Conservation (phyloP, 2,888 invertebrate species). For the Petrophora chlorosata region DNA sequence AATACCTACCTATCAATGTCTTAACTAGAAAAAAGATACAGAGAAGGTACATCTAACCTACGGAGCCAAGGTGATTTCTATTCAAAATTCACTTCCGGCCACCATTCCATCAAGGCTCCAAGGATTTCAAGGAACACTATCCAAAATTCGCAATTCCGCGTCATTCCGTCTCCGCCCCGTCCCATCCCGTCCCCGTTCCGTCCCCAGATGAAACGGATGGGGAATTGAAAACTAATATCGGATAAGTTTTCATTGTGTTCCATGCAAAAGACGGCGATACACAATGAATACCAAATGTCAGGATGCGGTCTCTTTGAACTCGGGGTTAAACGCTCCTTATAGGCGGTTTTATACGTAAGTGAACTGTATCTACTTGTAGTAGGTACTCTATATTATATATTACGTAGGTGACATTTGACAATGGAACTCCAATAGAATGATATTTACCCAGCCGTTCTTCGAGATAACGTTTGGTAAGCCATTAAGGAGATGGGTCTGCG, state of each 20-base stretch:
- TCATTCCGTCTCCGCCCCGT: conserved; percentile 6
- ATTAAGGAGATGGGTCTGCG: no score
- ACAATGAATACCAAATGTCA: conserved; percentile 27
- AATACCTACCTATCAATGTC: no score
- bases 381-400: no score
- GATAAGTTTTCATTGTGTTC: conserved; percentile 53
- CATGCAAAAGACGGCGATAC: conserved; percentile 23
- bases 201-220: conserved; percentile 38
- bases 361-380: no score
- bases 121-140: conserved; percentile 14
- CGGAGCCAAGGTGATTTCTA: conserved; percentile 4
- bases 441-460: no score
- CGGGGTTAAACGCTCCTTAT: conserved; percentile 7
- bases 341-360: conserved; percentile 1
- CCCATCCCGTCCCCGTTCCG: conserved; percentile 16
- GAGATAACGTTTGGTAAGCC: no score
- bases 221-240: conserved; percentile 63
- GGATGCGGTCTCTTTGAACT: conserved; percentile 16
- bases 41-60: no score
- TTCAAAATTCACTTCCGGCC: conserved; percentile 9
- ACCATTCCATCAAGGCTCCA: conserved; percentile 7
- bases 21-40: no score
- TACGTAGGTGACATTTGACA: no score
- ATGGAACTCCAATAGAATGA: no score
- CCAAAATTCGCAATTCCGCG: conserved; percentile 15